phyloP scores from a whole-genome alignment of 1,140 invertebrate species.

The Lasioglossum albipes region DNA sequence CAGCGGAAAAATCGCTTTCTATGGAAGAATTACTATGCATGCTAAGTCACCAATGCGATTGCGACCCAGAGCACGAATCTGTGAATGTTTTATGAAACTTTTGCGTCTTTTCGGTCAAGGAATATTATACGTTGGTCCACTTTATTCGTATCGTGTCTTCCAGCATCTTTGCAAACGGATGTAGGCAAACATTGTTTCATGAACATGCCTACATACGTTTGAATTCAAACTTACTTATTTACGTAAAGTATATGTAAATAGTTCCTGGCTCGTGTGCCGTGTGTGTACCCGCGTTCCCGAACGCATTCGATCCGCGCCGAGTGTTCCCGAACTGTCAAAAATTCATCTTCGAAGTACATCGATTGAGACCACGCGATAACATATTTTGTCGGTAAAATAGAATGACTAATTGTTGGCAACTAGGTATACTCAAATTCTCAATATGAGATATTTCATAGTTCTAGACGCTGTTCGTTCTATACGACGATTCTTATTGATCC shows the following conservation, averaged over 20 bases:
- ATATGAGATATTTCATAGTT: too few species aligned
- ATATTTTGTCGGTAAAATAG: too few species aligned
- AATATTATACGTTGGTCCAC: neutral
- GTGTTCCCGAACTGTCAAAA: neutral
- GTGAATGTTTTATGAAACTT: neutral
- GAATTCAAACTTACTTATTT: neutral
- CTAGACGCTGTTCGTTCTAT: neutral
- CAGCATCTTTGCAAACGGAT: neutral
- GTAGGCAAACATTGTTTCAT: too few species aligned
- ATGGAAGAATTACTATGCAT: neutral
- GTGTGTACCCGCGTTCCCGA: neutral
- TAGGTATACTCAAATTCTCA: too few species aligned
- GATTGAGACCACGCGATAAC: too few species aligned
- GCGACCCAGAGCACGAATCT: neutral
- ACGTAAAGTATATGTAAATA: too few species aligned
- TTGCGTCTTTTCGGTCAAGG: neutral
- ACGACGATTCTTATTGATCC: too few species aligned
- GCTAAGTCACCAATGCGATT: neutral
- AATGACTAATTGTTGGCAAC: too few species aligned
- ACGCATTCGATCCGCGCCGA: neutral
- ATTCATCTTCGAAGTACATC: neutral
- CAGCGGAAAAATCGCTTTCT: constrained; percentile 11
- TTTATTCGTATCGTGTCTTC: neutral
- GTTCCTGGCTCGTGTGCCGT: too few species aligned
- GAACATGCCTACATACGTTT: neutral